Percentiles rank a stretch among this genome's conserved stretches.
These are phyloP conservation scores for Microtus montanus DNA, from an alignment of 2,113 vertebrate genomes.

Conservation along the genomic window DNA sequence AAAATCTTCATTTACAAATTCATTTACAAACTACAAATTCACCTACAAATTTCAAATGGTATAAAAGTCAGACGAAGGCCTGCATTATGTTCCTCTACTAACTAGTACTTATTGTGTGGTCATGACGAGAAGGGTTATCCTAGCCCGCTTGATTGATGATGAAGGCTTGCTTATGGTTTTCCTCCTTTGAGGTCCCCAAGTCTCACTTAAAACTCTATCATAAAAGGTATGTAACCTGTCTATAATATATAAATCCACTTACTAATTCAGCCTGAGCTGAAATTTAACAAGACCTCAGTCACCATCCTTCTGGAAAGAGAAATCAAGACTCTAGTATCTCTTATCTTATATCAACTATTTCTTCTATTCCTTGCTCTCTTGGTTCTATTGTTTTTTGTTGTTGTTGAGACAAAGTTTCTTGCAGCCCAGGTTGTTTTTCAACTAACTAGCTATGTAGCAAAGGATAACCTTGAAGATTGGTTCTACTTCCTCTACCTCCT, in stretches of 20 bases:
- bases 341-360: not conserved
- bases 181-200: constrained; percentile 64
- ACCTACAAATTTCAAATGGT: constrained; percentile 43
- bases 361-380: not conserved
- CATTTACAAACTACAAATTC: constrained; percentile 31
- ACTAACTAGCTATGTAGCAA: not conserved
- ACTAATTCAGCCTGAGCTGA: constrained; percentile 55
- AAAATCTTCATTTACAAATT: not conserved
- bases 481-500: not conserved
- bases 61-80: constrained; percentile 13
- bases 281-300: constrained; percentile 62
- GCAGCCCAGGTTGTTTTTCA: not conserved
- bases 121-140: constrained; percentile 38
- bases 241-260: constrained; percentile 69
- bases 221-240: constrained; percentile 39
- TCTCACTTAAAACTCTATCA: constrained; percentile 69
- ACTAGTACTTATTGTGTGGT: constrained; percentile 66
- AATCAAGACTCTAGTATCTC: not conserved
- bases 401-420: no score
- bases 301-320: constrained; percentile 24
- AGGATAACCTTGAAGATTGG: not conserved
- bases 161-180: constrained; percentile 43
- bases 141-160: not conserved
- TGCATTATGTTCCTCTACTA: constrained; percentile 47
- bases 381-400: not conserved